Evolutionary conservation across 2,797 vertebrate genomes (phyloP).

Genomic region (Scleropages formosus): DNA sequence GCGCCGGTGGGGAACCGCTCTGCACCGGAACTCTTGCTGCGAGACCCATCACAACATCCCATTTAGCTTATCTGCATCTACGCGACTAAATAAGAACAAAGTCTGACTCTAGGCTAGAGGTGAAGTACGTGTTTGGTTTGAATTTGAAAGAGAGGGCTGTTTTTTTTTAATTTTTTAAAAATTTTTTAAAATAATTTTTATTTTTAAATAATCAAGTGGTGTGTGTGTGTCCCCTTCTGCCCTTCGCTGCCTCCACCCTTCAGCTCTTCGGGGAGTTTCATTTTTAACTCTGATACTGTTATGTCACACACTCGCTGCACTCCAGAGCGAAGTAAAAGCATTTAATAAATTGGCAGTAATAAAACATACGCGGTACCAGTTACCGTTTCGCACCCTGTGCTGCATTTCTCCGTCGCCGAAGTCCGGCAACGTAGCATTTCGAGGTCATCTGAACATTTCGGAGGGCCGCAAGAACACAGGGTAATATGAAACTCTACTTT

Average conservation of each 20-base stretch:
- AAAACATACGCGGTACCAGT: neutral
- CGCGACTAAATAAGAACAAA: constrained; percentile 44
- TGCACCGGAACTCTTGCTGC: constrained; percentile 28
- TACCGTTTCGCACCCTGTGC: neutral
- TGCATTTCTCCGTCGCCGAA: too few relatives aligned
- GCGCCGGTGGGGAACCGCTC: constrained; percentile 53
- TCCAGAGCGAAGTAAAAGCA: neutral
- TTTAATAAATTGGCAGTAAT: neutral
- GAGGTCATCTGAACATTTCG: too few relatives aligned
- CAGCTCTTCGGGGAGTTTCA: neutral
- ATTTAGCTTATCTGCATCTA: constrained; percentile 57
- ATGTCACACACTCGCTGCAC: neutral
- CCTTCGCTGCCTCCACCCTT: too few relatives aligned
- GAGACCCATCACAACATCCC: constrained; percentile 53
- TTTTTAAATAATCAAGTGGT: too few relatives aligned
- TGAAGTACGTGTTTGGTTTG: too few relatives aligned
- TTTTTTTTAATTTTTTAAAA: too few relatives aligned
- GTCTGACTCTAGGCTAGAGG: neutral
- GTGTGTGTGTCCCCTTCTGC: too few relatives aligned
- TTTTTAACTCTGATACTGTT: neutral
- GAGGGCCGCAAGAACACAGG: too few relatives aligned
- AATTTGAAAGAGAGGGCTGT: too few relatives aligned
- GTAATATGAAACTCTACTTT: too few relatives aligned
- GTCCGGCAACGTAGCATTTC: too few relatives aligned
- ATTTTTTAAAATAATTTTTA: too few relatives aligned